Conservation (phyloP, 2,113 vertebrate genomes). For the Forbesichthys agassizii region DNA sequence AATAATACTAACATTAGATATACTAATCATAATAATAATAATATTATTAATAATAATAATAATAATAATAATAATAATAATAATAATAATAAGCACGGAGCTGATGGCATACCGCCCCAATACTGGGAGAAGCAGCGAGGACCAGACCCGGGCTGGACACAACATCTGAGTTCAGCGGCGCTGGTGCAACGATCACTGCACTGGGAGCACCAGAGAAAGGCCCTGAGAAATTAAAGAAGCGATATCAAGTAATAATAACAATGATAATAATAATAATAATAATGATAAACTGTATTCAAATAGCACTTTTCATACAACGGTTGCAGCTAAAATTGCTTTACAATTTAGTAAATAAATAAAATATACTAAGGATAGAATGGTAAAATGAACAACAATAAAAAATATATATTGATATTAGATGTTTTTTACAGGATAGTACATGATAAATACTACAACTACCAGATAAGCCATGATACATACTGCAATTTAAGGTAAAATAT, state of each 20-base stretch:
- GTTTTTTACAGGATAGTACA: no score
- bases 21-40: no score
- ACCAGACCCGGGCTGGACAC: constrained; percentile 82
- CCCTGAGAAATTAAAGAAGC: constrained; percentile 61
- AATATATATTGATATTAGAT: no score
- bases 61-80: neutral
- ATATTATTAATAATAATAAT: no score
- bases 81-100: neutral
- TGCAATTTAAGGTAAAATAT: no score
- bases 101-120: constrained; percentile 78
- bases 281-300: no score
- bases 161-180: constrained; percentile 84
- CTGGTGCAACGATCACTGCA: constrained; percentile 87
- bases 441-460: no score
- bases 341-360: neutral
- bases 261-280: neutral
- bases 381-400: no score
- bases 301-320: no score
- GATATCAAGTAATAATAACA: neutral
- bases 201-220: constrained; percentile 82
- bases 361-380: neutral
- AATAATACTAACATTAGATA: no score
- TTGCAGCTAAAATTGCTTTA: neutral
- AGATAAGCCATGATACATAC: no score
- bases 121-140: constrained; percentile 80